Conservation (phyloP, 2,888 invertebrate genomes). For the Macroteleia sp. region DNA sequence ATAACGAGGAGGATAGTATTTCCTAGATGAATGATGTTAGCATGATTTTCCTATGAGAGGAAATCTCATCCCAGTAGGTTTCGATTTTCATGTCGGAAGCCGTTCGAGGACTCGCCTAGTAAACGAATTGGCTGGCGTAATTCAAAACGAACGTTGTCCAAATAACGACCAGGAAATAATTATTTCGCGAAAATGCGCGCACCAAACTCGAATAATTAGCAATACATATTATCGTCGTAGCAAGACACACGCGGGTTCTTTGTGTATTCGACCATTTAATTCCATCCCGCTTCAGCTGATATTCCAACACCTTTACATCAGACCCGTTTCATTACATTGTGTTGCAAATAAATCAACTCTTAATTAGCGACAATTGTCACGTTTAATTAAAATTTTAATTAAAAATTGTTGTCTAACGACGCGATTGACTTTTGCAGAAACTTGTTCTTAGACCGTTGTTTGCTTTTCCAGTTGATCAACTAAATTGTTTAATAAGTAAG, state of each 20-base stretch:
- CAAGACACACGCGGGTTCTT: conserved; percentile 22
- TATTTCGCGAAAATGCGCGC: conserved; percentile 33
- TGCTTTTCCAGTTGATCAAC: background rate
- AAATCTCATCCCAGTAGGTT: conserved; percentile 57
- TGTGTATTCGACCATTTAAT: conserved; percentile 5
- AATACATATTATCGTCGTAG: conserved; percentile 16
- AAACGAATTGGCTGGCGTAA: conserved; percentile 54
- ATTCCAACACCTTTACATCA: conserved; percentile 6
- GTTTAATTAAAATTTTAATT: conserved; percentile 42
- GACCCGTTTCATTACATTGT: conserved; percentile 1
- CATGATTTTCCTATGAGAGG: conserved; percentile 53
- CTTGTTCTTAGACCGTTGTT: conserved; percentile 1
- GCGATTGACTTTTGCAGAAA: conserved; percentile 4
- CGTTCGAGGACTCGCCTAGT: conserved; percentile 50
- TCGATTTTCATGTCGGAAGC: conserved; percentile 61
- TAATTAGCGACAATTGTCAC: conserved; percentile 30
- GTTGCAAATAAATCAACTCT: conserved; percentile 18
- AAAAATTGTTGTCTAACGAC: conserved; percentile 18
- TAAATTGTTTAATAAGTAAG: background rate
- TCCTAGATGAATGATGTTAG: conserved; percentile 55
- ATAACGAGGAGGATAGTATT: conserved; percentile 47
- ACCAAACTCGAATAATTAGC: conserved; percentile 38
- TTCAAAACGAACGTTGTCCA: conserved; percentile 45
- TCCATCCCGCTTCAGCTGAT: conserved; percentile 5
- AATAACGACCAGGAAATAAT: conserved; percentile 54